Conservation (phyloP, 2,888 invertebrate genomes). For the Macrophya annulata region DNA sequence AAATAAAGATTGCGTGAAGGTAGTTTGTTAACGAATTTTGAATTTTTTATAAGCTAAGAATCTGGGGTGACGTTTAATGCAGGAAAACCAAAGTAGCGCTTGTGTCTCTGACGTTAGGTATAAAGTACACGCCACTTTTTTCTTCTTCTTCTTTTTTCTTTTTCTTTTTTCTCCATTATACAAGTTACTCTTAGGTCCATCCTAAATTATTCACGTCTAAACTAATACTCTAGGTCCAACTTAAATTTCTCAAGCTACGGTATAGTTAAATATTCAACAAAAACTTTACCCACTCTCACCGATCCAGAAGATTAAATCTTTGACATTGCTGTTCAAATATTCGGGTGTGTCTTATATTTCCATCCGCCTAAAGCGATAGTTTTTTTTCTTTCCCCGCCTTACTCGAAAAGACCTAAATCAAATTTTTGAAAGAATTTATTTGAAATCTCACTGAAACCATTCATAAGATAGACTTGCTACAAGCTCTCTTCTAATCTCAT, state of each 20-base stretch:
- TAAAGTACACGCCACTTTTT: neutral
- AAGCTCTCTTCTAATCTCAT: no score
- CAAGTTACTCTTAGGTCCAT: slow-evolving; percentile 7
- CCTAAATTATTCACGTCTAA: slow-evolving; percentile 2
- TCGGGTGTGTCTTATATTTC: neutral
- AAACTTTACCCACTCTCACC: slow-evolving; percentile 26
- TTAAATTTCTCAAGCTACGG: neutral
- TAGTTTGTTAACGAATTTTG: slow-evolving; percentile 37
- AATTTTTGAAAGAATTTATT: no score
- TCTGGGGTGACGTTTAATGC: slow-evolving; percentile 22
- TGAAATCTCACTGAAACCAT: no score
- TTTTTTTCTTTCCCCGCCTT: neutral
- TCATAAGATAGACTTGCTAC: no score
- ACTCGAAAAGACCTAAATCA: neutral
- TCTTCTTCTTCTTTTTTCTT: neutral
- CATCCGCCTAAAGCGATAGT: neutral
- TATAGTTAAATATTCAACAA: slow-evolving; percentile 20
- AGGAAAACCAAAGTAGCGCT: neutral
- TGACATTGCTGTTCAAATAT: neutral
- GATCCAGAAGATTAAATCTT: slow-evolving; percentile 20
- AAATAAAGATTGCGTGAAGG: neutral
- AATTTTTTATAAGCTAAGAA: slow-evolving; percentile 31
- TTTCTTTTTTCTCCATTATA: neutral
- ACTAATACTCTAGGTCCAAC: slow-evolving; percentile 23
- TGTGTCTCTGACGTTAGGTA: neutral